These are phyloP conservation scores for Mustelus asterias DNA, from an alignment of 2,113 vertebrate genomes.

Conservation along the genomic window DNA sequence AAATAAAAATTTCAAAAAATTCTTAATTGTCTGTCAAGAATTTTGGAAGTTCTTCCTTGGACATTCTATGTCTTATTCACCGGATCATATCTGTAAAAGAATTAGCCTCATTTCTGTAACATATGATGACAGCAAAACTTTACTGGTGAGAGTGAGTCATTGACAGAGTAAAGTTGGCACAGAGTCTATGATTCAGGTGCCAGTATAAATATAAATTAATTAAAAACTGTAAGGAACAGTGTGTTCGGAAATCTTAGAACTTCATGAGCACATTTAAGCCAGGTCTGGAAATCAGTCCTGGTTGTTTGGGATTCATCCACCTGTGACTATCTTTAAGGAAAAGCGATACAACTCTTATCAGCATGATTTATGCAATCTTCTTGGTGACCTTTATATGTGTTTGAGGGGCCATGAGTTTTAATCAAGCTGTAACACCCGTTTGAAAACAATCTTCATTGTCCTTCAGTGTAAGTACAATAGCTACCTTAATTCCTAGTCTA, in stretches of 20 bases:
- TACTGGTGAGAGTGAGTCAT: conserved; percentile 29
- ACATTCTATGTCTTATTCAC: background rate
- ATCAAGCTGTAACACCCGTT: background rate
- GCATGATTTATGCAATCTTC: background rate
- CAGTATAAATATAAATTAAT: conserved; percentile 35
- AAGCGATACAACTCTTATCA: conserved; percentile 16
- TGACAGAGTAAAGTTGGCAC: background rate
- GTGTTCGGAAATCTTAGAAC: conserved; percentile 25
- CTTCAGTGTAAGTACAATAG: background rate
- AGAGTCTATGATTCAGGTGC: conserved; percentile 9
- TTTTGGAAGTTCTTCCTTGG: background rate
- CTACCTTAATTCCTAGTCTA: background rate
- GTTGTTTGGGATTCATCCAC: conserved; percentile 20
- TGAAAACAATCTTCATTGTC: conserved; percentile 34
- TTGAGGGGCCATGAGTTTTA: conserved; percentile 22
- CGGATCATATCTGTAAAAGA: background rate
- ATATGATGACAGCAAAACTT: background rate
- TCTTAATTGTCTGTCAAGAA: too few relatives aligned
- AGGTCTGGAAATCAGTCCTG: conserved; percentile 20
- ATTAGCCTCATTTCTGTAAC: background rate
- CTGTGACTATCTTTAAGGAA: conserved; percentile 28
- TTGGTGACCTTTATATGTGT: background rate
- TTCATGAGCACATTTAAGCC: conserved; percentile 18
- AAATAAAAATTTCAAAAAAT: too few relatives aligned
- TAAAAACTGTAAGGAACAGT: conserved; percentile 35